phyloP scores from a whole-genome alignment of 2,113 vertebrate species.

The Etheostoma spectabile region DNA sequence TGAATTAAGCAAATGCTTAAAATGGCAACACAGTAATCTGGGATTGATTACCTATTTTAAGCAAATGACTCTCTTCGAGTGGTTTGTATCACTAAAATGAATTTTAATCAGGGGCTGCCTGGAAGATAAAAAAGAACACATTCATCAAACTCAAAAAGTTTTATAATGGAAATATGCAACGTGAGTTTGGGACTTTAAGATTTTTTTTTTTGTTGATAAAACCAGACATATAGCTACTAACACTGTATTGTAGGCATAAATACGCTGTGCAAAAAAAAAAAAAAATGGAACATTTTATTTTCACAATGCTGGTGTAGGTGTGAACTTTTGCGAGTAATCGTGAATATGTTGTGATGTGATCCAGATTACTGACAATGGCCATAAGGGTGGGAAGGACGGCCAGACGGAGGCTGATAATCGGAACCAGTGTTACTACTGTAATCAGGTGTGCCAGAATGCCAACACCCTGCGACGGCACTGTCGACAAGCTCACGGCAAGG shows the following conservation, averaged over 20 bases:
- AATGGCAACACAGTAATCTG: neutral
- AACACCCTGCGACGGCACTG: conserved; percentile 90
- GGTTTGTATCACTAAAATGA: neutral
- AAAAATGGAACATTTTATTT: neutral
- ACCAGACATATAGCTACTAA: neutral
- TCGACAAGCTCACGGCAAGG: conserved; percentile 87
- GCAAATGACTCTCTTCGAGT: neutral
- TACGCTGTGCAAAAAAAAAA: neutral
- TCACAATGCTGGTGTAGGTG: neutral
- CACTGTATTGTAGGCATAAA: neutral
- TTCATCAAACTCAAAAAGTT: neutral
- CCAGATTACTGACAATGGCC: conserved; percentile 86
- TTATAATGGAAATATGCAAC: neutral
- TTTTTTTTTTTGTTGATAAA: neutral
- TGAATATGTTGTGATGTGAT: conserved; percentile 18
- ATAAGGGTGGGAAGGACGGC: conserved; percentile 77
- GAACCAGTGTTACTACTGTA: conserved; percentile 93
- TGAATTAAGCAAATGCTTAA: neutral
- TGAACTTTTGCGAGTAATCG: neutral
- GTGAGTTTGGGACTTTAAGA: neutral
- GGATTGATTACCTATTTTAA: neutral
- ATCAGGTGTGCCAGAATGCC: conserved; percentile 86
- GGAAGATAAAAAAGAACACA: neutral
- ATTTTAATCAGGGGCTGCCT: neutral
- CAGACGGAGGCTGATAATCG: conserved; percentile 84